A percentile compares a stretch with the other conserved stretches of the same genome.
These are phyloP conservation scores for Noctua janthe DNA, from an alignment of 2,888 invertebrate genomes.

Conservation along the genomic window DNA sequence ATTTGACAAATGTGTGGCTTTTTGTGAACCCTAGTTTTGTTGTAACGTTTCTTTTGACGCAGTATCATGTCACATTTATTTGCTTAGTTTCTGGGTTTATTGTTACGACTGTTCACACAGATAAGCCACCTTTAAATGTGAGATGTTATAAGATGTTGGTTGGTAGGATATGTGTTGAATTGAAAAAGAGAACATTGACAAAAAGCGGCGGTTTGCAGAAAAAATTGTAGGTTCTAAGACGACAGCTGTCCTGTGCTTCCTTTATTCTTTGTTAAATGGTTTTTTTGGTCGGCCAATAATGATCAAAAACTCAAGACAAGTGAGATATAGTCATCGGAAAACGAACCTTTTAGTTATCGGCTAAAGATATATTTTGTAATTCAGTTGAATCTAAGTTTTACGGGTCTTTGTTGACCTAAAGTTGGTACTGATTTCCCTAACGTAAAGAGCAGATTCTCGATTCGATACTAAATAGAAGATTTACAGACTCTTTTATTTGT, in stretches of 20 bases:
- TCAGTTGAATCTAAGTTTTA: background rate
- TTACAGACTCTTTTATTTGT: conserved; percentile 14
- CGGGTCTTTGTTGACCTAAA: background rate
- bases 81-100: conserved; percentile 51
- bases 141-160: background rate
- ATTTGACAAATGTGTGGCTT: background rate
- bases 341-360: background rate
- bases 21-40: background rate
- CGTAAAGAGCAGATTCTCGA: conserved; percentile 1
- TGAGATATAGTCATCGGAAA: background rate
- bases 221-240: too few relatives aligned
- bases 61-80: conserved; percentile 46
- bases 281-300: too few relatives aligned
- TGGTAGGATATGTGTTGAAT: background rate
- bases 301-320: background rate
- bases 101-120: conserved; percentile 28
- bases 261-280: too few relatives aligned
- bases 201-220: background rate
- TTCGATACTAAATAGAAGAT: background rate
- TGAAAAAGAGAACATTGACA: background rate
- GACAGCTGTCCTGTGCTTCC: background rate
- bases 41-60: conserved; percentile 40
- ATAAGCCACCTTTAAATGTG: too few relatives aligned
- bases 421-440: conserved; percentile 33
- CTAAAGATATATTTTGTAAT: background rate